Evolutionary conservation across 2,797 vertebrate species (phyloP), one percentile per base, ranked within the genome.

Genomic region (Taeniopygia guttata): DNA sequence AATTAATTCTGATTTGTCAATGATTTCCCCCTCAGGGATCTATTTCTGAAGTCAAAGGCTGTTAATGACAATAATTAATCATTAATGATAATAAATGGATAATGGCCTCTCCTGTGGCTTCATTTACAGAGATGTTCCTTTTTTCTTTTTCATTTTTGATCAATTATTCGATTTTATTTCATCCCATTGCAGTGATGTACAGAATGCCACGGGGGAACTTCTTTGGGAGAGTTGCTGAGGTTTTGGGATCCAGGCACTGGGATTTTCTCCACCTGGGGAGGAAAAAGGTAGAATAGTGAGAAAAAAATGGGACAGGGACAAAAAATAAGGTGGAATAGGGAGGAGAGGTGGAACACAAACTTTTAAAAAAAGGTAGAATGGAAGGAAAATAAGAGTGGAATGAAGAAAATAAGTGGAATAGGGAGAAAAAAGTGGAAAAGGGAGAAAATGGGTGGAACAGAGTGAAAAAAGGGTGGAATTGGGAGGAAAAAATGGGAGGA

Each of bases 111-210:
- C 34, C 60, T 2, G 1, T 4, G 6, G 6, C 26, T 74, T 79
- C 7, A 20, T 73, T 88, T 45, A 13, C 42, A 13, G 49, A 58
- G 49, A 74, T 48, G 48, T 11, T 75, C 42, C 26, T 10, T 13
- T 63, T 64, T 36, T 52, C 11, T 5, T 23, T 27, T 38, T 5
- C 42, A 45, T 78, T 84, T 23, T 32, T 2, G 5, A 54, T 49
- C 8, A 29, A 42, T 38, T 27, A 1, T 1, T 2, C 3, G 10
- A 0, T 7, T 36, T 76, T 42, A 16, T 58, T 48, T 26, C 22
- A 15, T 11, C 38, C 23, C 3, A 0, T 60, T 69, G 30, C 25
- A 0, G 0, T 1, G 3, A 21, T 1, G 5, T 7, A 25, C 27
- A 25, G 1, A 9, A 48, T 21, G 16, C 16, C 8, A 6, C 0